These are phyloP conservation scores for Hephaestus fuliginosus DNA, from an alignment of 2,797 vertebrate genomes.

Conservation along the genomic window DNA sequence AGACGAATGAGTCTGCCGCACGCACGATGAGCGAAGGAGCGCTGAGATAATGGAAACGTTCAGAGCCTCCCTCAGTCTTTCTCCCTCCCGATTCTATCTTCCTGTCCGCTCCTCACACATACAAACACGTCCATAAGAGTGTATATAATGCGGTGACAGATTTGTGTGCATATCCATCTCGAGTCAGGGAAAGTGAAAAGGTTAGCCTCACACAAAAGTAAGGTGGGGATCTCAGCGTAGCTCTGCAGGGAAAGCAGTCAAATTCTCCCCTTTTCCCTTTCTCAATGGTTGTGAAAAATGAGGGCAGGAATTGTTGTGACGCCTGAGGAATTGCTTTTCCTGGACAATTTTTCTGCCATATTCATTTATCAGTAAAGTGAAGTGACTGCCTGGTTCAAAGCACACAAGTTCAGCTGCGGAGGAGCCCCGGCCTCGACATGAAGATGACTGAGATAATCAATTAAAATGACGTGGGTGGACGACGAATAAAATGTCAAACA, in stretches of 20 bases:
- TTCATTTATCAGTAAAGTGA: slow-evolving; percentile 75
- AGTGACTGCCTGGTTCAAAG: slow-evolving; percentile 53
- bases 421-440: background rate
- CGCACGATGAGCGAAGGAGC: slow-evolving; percentile 40
- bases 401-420: slow-evolving; percentile 23
- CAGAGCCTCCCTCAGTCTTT: slow-evolving; percentile 1
- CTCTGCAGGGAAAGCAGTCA: slow-evolving; percentile 58
- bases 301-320: slow-evolving; percentile 81
- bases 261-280: slow-evolving; percentile 39
- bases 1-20: slow-evolving; percentile 51
- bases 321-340: slow-evolving; percentile 84
- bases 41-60: slow-evolving; percentile 49
- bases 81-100: background rate
- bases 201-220: slow-evolving; percentile 46
- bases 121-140: slow-evolving; percentile 36
- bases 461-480: slow-evolving; percentile 46
- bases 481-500: slow-evolving; percentile 53
- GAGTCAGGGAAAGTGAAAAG: slow-evolving; percentile 52
- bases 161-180: slow-evolving; percentile 69
- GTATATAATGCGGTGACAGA: slow-evolving; percentile 52
- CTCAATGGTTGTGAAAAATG: slow-evolving; percentile 81
- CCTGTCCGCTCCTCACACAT: slow-evolving; percentile 22
- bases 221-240: slow-evolving; percentile 38
- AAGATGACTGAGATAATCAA: slow-evolving; percentile 45
- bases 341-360: slow-evolving; percentile 78